These are phyloP conservation scores for Phalanger gymnotis DNA, from an alignment of 2,797 vertebrate species.

Conservation along the genomic window DNA sequence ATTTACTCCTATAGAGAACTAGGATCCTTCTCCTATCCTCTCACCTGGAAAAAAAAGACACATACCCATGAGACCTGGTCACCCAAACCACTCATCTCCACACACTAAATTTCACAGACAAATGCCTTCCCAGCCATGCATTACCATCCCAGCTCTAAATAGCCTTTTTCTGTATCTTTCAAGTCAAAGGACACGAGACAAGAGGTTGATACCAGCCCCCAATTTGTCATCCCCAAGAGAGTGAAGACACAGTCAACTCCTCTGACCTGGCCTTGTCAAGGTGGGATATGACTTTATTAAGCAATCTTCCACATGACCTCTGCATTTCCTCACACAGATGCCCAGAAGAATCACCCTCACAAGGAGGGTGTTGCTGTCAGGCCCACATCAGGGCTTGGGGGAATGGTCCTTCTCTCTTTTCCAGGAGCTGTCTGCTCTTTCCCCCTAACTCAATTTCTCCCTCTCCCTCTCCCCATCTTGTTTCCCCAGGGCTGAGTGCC, in stretches of 20 bases:
- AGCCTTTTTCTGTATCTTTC: constrained; percentile 17
- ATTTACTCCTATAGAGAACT: neutral
- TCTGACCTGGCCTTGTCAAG: neutral
- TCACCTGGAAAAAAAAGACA: neutral
- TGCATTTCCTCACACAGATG: neutral
- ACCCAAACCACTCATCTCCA: constrained; percentile 10
- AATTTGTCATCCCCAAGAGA: neutral
- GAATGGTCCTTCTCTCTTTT: neutral
- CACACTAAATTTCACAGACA: neutral
- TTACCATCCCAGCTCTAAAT: constrained; percentile 9
- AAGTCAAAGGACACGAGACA: neutral
- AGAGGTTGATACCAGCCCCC: neutral
- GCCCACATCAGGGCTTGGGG: no score
- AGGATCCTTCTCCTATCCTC: neutral
- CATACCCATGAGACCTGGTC: neutral
- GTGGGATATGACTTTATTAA: neutral
- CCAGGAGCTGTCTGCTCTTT: neutral
- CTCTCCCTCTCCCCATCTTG: neutral
- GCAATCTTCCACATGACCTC: neutral
- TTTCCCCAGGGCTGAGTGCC: neutral
- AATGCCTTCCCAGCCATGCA: neutral
- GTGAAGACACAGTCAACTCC: neutral
- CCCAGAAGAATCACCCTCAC: neutral
- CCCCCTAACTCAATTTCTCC: neutral
- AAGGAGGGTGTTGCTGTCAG: neutral